Conservation (phyloP, 2,113 vertebrate genomes). For the Mustelus asterias region DNA sequence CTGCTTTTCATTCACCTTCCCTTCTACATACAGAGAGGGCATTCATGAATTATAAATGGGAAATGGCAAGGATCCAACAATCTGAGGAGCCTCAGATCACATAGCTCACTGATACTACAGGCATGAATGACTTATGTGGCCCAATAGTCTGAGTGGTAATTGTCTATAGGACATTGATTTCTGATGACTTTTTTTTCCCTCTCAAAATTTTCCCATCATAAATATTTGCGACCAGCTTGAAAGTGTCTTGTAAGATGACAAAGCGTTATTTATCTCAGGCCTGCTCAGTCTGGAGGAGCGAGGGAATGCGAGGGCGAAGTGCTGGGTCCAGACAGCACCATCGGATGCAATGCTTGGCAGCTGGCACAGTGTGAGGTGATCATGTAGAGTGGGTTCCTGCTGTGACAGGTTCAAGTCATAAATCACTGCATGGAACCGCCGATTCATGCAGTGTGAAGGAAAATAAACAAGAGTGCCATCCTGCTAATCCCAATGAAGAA, state of each 20-base stretch:
- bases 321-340: not conserved
- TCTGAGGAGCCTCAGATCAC: not conserved
- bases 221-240: not conserved
- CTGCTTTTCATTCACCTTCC: not conserved
- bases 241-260: not conserved
- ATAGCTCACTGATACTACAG: not conserved
- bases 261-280: not conserved
- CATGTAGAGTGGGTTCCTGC: not conserved
- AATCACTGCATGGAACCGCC: not conserved
- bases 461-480: constrained; percentile 26
- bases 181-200: not conserved
- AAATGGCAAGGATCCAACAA: not conserved
- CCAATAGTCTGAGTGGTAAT: not conserved
- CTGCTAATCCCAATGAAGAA: constrained; percentile 16
- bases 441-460: constrained; percentile 15
- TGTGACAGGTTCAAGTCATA: constrained; percentile 29
- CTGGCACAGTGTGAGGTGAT: not conserved
- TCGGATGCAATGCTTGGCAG: constrained; percentile 9
- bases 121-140: not conserved
- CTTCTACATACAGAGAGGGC: not conserved
- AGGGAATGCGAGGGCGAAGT: not conserved
- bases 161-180: not conserved
- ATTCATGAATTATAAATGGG: not conserved
- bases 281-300: not conserved
- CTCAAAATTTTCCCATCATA: not conserved